phyloP scores from a whole-genome alignment of 2,113 vertebrate species.

The Sus scrofa region DNA sequence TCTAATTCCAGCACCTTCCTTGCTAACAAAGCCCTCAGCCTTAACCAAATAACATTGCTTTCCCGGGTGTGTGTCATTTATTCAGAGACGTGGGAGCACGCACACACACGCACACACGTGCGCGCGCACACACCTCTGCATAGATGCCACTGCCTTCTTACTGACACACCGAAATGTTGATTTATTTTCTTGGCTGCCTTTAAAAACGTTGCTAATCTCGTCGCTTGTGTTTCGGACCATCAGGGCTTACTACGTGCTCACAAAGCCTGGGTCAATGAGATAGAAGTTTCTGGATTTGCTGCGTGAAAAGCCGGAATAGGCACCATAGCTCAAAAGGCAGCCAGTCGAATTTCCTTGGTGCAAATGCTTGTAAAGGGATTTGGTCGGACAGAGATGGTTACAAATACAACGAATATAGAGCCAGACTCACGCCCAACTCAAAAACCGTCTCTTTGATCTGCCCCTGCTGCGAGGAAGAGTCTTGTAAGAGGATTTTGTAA shows the following conservation, averaged over 20 bases:
- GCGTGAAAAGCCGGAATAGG: background rate
- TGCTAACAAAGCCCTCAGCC: slow-evolving; percentile 42
- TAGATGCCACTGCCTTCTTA: background rate
- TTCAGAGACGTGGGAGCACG: accelerated
- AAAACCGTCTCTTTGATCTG: background rate
- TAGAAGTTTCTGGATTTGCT: background rate
- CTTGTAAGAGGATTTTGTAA: background rate
- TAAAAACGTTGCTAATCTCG: background rate
- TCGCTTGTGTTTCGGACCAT: accelerated
- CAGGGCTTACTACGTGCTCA: accelerated
- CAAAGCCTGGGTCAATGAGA: background rate
- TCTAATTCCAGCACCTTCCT: slow-evolving; percentile 51
- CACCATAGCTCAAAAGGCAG: background rate
- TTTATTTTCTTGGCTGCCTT: background rate
- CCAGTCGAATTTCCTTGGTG: background rate
- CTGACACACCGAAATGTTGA: background rate
- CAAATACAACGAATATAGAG: accelerated
- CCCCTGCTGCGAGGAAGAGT: background rate
- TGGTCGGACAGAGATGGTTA: background rate
- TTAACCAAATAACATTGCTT: slow-evolving; percentile 40
- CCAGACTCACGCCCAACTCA: accelerated
- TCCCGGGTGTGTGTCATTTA: background rate
- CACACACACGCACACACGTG: accelerated
- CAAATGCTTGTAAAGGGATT: background rate
- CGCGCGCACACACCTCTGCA: accelerated